These are phyloP conservation scores for Natrix natrix DNA, from an alignment of 2,797 vertebrate genomes.

Conservation along the genomic window DNA sequence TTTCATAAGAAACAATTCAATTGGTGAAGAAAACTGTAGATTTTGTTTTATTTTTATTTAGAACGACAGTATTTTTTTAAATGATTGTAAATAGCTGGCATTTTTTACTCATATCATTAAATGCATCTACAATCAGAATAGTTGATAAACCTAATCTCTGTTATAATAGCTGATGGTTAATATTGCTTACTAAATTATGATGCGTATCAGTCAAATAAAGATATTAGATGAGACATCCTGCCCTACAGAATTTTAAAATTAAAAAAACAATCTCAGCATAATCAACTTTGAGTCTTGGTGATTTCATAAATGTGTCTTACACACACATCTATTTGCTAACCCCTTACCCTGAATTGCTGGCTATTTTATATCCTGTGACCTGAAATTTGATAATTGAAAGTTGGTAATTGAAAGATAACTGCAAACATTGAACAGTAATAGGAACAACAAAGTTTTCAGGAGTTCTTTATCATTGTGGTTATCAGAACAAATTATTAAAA, in stretches of 20 bases:
- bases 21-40: background rate
- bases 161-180: background rate
- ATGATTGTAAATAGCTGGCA: background rate
- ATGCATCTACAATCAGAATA: background rate
- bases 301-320: background rate
- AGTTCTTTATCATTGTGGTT: background rate
- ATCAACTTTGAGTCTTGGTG: background rate
- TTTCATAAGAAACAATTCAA: background rate
- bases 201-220: conserved; percentile 25
- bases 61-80: background rate
- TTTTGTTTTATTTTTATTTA: background rate
- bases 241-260: conserved; percentile 10
- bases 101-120: background rate
- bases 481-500: background rate
- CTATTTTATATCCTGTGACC: background rate
- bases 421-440: background rate
- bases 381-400: background rate
- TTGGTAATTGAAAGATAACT: background rate
- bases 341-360: background rate
- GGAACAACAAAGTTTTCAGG: background rate
- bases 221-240: conserved; percentile 9
- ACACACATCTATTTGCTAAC: background rate
- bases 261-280: background rate
- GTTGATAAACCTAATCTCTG: background rate
- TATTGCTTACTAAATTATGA: background rate